Evolutionary conservation across 2,113 vertebrate genomes (phyloP), one percentile per base, ranked within the genome.

Genomic region (Python bivittatus): DNA sequence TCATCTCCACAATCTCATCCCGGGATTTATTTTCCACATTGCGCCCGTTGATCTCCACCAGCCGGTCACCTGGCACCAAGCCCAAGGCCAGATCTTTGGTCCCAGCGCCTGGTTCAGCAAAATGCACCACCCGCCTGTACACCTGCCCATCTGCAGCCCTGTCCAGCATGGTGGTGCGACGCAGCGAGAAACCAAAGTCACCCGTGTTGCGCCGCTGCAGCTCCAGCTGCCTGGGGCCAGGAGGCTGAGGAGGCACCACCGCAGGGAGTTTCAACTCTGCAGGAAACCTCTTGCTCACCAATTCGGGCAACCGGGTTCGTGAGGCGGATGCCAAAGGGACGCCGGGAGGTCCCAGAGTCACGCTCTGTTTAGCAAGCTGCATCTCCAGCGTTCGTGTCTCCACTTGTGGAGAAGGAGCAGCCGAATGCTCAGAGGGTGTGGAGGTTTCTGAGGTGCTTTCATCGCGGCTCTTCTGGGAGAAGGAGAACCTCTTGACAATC

Each of bases 1-100:
- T 99, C 99, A 99, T 99, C 97, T 99, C 99, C 96, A 99, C 99
- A 0, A 99, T 99, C 97, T 99, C 99, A 6, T 99, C 99, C 90
- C 99, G 97, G 96, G 96, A 98, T 94, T 98, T 99, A 94, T 56
- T 99, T 96, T 99, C 99, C 97, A 99, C 99, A 0, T 99, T 99
- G 64, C 97, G 91, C 11, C 99, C 98, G 0, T 99, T 99, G 97
- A 99, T 99, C 96, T 99, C 99, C 91, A 99, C 98, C 92, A 99
- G 96, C 5, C 98, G 98, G 95, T 99, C 99, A 0, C 99, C 99
- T 0, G 99, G 99, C 93, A 99, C 98, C 97, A 99, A 96, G 1
- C 99, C 99, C 93, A 99, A 92, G 0, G 98, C 98, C 94, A 98
- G 94, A 91, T 99, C 99, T 95, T 99, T 99, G 94, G 98, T 98